Conservation (phyloP, 2,888 invertebrate species). For the Acrocyrtus sp. region DNA sequence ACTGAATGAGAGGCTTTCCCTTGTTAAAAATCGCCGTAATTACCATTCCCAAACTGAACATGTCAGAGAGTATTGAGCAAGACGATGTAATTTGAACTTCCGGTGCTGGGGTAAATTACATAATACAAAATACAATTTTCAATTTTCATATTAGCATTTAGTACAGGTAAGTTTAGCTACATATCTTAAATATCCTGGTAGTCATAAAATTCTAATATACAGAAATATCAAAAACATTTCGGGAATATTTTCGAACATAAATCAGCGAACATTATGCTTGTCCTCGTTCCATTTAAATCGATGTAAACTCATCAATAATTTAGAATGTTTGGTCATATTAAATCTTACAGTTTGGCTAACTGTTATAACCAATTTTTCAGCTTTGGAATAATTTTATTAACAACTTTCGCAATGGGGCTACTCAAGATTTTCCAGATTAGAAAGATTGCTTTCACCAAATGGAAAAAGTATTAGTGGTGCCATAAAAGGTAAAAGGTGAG, state of each 20-base stretch:
- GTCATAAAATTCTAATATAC: neutral
- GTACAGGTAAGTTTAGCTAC: neutral
- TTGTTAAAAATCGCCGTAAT: slow-evolving; percentile 93
- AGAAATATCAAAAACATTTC: slow-evolving; percentile 38
- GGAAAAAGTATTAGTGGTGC: too few species aligned
- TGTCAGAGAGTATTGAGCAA: slow-evolving; percentile 90
- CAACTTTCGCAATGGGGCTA: too few species aligned
- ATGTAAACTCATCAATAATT: too few species aligned
- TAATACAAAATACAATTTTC: neutral
- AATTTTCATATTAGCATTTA: neutral
- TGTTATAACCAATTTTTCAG: too few species aligned
- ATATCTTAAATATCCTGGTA: neutral
- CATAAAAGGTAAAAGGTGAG: too few species aligned
- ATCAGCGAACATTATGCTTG: too few species aligned
- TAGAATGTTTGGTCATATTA: too few species aligned
- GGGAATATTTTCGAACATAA: slow-evolving; percentile 13
- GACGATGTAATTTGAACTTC: slow-evolving; percentile 87
- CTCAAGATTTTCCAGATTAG: too few species aligned
- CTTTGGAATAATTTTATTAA: too few species aligned
- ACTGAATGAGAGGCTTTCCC: slow-evolving; percentile 88
- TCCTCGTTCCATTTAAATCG: too few species aligned
- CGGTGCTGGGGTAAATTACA: slow-evolving; percentile 75
- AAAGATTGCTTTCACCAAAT: too few species aligned
- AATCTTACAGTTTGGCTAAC: too few species aligned
- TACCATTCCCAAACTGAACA: slow-evolving; percentile 94